Evolutionary conservation across 2,113 vertebrate genomes (phyloP).

Genomic region (Edolisoma coerulescens): DNA sequence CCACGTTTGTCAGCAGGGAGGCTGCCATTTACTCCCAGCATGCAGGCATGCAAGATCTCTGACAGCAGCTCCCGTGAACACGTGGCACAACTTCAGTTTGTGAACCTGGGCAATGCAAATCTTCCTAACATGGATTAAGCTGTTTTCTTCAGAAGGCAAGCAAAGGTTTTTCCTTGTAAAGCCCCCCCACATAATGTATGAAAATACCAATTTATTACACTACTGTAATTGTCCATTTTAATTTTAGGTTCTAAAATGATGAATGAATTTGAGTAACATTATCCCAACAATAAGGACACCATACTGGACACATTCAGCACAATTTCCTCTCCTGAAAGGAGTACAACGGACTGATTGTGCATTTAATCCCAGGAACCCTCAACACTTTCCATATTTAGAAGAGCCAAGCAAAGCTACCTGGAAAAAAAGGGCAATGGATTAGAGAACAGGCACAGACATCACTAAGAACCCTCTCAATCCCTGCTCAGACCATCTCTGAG

Average conservation of each 20-base stretch:
- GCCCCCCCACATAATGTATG: rapidly evolving
- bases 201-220: neutral
- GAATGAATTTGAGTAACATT: neutral
- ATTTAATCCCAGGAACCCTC: neutral
- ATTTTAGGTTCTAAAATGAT: neutral
- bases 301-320: neutral
- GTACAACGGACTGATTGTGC: neutral
- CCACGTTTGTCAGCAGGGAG: neutral
- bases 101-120: neutral
- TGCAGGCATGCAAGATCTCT: neutral
- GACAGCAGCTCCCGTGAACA: neutral
- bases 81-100: neutral
- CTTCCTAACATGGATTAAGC: neutral
- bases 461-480: neutral
- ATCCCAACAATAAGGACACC: neutral
- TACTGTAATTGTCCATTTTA: neutral
- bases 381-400: neutral
- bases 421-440: neutral
- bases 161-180: neutral
- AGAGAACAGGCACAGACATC: neutral
- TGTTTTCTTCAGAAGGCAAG: neutral
- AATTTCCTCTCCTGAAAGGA: neutral
- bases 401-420: neutral
- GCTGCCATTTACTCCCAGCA: neutral
- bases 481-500: neutral